Evolutionary conservation across 1,140 invertebrate genomes (phyloP), one percentile per base, ranked within the genome.

Genomic region (Ceratoteleas bidentatus): DNA sequence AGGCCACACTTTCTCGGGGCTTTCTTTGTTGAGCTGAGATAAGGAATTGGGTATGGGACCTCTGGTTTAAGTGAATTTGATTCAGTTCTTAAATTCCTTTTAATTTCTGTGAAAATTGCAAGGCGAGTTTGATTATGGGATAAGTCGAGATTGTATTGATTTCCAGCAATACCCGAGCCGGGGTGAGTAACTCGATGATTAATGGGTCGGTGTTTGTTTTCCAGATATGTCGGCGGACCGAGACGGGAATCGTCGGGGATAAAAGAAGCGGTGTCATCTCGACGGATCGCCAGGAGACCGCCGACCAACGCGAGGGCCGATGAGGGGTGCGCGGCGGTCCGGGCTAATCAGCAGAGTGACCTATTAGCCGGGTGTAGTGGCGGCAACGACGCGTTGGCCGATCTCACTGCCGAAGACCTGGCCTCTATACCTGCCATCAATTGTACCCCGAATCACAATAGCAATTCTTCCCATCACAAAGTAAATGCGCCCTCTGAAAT

Each of bases 391-490:
- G 90, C 89, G 54, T 89, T 91, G 87, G 90, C 90, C 16, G 90
- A 91, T 66, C 81, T 90, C 62, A 90, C 88, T 14, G 87, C 90
- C 81, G 89, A 91, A 88, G 90, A 91, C 86, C 89, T 90, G 89
- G 89, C 89, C 83, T 90, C 89, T 62, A 90, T 90, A 82, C 89
- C 89, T 60, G 87, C 87, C 74, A 87, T 88, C 77, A 91, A 89
- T 81, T 87, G 89, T 84, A 78, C 85, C 52, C 76, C 88, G 64
- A 90, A 90, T 88, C 89, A 90, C 78, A 87, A 86, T 60, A 87
- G 87, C 78, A 89, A 91, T 87, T 86, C 90, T 75, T 89, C 90
- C 72, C 88, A 91, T 86, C 89, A 91, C 79, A 91, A 91, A 88
- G 90, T 90, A 65, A 68, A 38, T 66, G 50, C 1, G 24, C 24